Evolutionary conservation across 2,797 vertebrate species (phyloP), one percentile per base, ranked within the genome.

Genomic region (Gadopsis marmoratus): DNA sequence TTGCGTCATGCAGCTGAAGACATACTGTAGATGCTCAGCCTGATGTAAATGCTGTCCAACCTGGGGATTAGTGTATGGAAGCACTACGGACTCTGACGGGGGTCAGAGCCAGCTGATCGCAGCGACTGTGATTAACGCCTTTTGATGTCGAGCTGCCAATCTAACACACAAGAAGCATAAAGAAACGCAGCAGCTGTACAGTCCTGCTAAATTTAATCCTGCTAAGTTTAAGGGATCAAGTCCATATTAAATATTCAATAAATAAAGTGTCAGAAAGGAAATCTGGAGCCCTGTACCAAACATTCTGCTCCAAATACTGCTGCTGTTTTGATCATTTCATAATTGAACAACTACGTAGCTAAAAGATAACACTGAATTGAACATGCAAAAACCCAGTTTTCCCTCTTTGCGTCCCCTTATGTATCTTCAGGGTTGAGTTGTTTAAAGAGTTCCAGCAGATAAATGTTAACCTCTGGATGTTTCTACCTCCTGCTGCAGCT

Each of bases 221-320:
- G 41, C n/a, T n/a, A n/a, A n/a, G n/a, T 39, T 60, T 0, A 1
- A 62, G 66, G 55, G n/a, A 45, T 61, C 5, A 4, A 45, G 65
- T 50, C 26, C 50, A 16, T 64, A 51, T 48, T 62, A 61, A 81
- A 81, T 78, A 81, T 81, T 71, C n/a, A 65, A n/a, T n/a, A n/a
- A n/a, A n/a, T n/a, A n/a, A 39, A 67, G 55, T 58, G 61, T 74
- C 74, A 67, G 62, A 51, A 72, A 65, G 19, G 51, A 71, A 66
- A 67, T 74, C 21, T 71, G 55, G 48, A 74, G 71, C 55, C 21
- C 33, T 62, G 33, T 12, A 21, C 43, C 58, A 19, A 54, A 70
- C 61, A 21, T 19, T 51, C 39, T 39, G 21, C 8, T 8, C 9
- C 26, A 23, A 48, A 65, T 21, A 39, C 37, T 37, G 17, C 55